These are phyloP conservation scores for Aphrocallistes beatrix DNA, from an alignment of 37 sponge, comb jelly and placozoan species.

Conservation along the genomic window DNA sequence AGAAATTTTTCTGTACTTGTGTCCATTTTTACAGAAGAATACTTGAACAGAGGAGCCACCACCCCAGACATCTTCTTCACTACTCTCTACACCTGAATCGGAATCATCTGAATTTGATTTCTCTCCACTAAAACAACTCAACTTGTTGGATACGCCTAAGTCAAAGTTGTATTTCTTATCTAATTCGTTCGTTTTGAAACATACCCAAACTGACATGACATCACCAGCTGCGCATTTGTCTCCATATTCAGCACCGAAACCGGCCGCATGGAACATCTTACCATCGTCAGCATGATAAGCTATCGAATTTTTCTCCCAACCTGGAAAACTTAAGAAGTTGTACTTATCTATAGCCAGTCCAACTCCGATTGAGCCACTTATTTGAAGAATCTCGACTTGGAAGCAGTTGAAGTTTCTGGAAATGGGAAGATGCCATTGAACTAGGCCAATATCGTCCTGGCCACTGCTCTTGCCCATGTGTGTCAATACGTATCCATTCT, in stretches of 20 bases:
- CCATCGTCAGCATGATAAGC: not conserved
- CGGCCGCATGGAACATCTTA: not conserved
- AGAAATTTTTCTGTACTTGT: not conserved
- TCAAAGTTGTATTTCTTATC: not conserved
- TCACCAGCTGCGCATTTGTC: not conserved
- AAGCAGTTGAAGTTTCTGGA: not conserved
- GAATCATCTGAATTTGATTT: not conserved
- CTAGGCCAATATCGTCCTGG: not conserved
- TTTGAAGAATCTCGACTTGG: not conserved
- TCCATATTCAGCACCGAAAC: not conserved
- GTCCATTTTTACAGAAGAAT: conserved; percentile 78
- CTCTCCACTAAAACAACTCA: not conserved
- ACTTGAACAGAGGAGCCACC: conserved; percentile 26
- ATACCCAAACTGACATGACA: not conserved
- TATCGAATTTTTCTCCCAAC: not conserved
- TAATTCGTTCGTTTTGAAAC: not conserved
- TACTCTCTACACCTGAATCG: not conserved
- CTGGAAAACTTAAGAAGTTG: not conserved
- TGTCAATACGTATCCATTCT: not conserved
- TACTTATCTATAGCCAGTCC: not conserved
- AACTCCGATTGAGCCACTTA: not conserved
- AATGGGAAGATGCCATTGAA: not conserved
- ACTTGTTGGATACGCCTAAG: not conserved
- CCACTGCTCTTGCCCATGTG: not conserved
- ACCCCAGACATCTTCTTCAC: not conserved